Conservation (phyloP, 2,797 vertebrate genomes). For the Gambelia wislizenii region DNA sequence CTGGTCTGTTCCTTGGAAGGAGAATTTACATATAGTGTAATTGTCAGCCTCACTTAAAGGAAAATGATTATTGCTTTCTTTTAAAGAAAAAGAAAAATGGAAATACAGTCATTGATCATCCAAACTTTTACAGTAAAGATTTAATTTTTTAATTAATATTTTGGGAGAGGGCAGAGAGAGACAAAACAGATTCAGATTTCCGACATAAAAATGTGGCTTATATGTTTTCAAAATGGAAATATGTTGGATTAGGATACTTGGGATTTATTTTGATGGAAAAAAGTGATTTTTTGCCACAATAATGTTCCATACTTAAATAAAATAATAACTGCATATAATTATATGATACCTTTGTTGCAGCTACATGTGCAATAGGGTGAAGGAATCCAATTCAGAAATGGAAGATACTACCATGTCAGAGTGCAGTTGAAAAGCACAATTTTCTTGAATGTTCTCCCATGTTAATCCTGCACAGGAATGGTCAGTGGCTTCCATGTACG, state of each 20-base stretch:
- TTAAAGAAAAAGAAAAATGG: conserved; percentile 65
- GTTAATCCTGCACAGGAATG: background rate
- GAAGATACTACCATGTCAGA: background rate
- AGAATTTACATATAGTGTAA: conserved; percentile 78
- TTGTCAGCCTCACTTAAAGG: conserved; percentile 73
- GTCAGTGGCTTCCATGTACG: too few relatives aligned
- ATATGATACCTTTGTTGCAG: background rate
- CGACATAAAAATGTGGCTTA: conserved; percentile 18
- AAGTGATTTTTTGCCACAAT: background rate
- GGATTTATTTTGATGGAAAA: background rate
- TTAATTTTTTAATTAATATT: background rate
- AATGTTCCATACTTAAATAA: background rate
- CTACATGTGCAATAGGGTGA: background rate
- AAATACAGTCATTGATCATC: conserved; percentile 45
- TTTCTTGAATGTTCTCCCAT: background rate
- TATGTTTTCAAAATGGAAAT: background rate
- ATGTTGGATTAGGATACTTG: background rate
- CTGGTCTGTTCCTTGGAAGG: conserved; percentile 82
- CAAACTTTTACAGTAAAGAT: conserved; percentile 55
- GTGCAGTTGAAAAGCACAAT: background rate
- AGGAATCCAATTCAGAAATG: too few relatives aligned
- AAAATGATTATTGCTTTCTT: conserved; percentile 72
- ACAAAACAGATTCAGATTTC: conserved; percentile 54
- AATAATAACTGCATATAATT: background rate
- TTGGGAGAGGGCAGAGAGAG: too few relatives aligned